Base-by-base conservation (phyloP, 2,888 invertebrate genomes). In the Emmelina monodactyla region DNA sequence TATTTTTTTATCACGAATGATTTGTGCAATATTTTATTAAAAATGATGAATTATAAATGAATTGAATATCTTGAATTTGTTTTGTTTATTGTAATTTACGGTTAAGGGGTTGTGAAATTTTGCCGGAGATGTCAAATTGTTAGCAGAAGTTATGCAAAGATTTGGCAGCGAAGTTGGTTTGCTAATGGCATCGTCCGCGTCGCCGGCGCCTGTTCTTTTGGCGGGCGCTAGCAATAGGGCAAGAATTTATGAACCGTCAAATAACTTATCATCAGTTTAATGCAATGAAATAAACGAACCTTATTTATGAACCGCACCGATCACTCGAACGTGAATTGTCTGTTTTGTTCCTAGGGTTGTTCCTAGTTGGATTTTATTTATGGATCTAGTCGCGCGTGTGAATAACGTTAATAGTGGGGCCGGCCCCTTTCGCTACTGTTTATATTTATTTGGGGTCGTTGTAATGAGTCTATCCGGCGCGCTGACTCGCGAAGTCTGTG, bases 191-290 rank as follows among this genome's bases (percentile, higher is more conserved):
- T n/a, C n/a, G n/a, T n/a, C n/a, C n/a, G 41, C 46, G 52, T 72
- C 71, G 72, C 70, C 72, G 51, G 56, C 54, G 41, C 39, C 55
- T 52, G 42, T 37, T 43, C 49, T 53, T 55, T 61, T 62, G 55
- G 43, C 43, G 49, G 57, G 15, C 14, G 32, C 40, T 35, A 29
- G 55, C 59, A 53, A 56, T 62, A 60, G 70, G 71, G 67, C 59
- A 60, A 62, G 55, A 64, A 58, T 75, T 73, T 73, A 75, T 75
- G 76, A 69, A 70, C 69, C 76, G 72, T 65, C 76, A 72, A 76
- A 79, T 76, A 71, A 75, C 72, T 76, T 75, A 73, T 73, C 75
- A 72, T 70, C 72, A 66, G 64, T 70, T 72, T 72, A 75, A 73
- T 72, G 72, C 75, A 71, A 76, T 71, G 68, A 71, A 72, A 69